phyloP scores from a whole-genome alignment of 1,140 invertebrate species.

The Achroia grisella region DNA sequence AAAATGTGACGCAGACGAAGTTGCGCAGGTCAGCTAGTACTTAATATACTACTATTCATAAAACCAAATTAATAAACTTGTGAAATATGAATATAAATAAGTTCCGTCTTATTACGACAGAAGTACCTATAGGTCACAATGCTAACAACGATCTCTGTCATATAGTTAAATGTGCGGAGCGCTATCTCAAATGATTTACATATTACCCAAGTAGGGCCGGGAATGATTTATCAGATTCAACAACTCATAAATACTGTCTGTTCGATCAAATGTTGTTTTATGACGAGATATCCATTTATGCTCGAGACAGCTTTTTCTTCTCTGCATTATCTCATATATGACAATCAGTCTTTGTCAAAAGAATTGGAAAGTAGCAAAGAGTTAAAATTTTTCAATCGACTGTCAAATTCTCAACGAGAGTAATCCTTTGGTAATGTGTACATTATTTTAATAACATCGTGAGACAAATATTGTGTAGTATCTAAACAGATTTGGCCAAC shows the following conservation, averaged over 20 bases:
- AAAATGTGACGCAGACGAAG: too few relatives aligned
- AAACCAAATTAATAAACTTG: too few relatives aligned
- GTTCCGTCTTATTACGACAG: too few relatives aligned
- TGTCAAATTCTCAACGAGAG: not conserved
- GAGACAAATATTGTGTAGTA: too few relatives aligned
- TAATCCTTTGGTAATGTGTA: too few relatives aligned
- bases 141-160: not conserved
- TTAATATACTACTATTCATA: too few relatives aligned
- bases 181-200: conserved; percentile 27
- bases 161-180: conserved; percentile 1
- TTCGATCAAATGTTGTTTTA: conserved; percentile 13
- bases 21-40: too few relatives aligned
- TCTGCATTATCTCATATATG: conserved; percentile 13
- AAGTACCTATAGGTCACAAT: too few relatives aligned
- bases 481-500: too few relatives aligned
- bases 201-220: conserved; percentile 22
- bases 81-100: too few relatives aligned
- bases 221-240: conserved; percentile 33
- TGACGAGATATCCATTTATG: conserved; percentile 5
- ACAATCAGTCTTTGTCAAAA: not conserved
- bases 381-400: not conserved
- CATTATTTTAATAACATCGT: too few relatives aligned
- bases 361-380: conserved; percentile 2
- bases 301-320: not conserved
- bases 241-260: conserved; percentile 22